A percentile compares a stretch with the other conserved stretches of the same genome.
Evolutionary conservation across 2,888 invertebrate species (phyloP).

Genomic region (Pterobdella sp.): DNA sequence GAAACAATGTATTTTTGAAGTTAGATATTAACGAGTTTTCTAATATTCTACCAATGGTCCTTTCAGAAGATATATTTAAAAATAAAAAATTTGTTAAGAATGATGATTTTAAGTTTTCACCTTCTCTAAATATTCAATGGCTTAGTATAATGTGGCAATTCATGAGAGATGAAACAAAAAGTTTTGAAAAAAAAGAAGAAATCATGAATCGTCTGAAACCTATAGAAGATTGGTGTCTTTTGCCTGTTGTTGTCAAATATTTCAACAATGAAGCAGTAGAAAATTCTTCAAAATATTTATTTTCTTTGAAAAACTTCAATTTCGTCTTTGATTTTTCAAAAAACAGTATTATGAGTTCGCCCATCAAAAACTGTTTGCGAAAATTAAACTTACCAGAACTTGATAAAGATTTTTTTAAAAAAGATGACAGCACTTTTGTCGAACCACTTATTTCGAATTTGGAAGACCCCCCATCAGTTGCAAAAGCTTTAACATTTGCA

Average conservation of each 20-base stretch:
- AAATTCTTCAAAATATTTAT: neutral
- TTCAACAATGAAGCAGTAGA: neutral
- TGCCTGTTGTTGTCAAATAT: constrained; percentile 31
- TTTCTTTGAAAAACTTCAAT: constrained; percentile 21
- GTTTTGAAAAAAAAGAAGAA: constrained; percentile 17
- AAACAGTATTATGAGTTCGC: constrained; percentile 35
- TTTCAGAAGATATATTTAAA: constrained; percentile 14
- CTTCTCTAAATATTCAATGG: constrained; percentile 32
- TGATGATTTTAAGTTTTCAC: constrained; percentile 15
- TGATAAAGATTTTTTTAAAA: constrained; percentile 34
- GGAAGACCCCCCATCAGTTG: constrained; percentile 35
- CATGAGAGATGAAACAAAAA: constrained; percentile 32
- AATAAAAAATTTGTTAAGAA: constrained; percentile 24
- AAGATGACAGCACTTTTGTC: constrained; percentile 26
- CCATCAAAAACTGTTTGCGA: constrained; percentile 35
- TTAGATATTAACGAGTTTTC: constrained; percentile 36
- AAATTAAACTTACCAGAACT: constrained; percentile 37
- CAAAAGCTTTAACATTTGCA: constrained; percentile 31
- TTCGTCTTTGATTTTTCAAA: constrained; percentile 38
- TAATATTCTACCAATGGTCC: constrained; percentile 31
- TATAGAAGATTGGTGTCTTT: constrained; percentile 36
- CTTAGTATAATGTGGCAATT: constrained; percentile 35
- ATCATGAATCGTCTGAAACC: constrained; percentile 30
- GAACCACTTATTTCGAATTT: constrained; percentile 34
- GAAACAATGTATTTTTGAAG: constrained; percentile 29